Evolutionary conservation across 2,888 invertebrate genomes (phyloP), one percentile per base, ranked within the genome.

Genomic region (Sphecodes monilicornis): DNA sequence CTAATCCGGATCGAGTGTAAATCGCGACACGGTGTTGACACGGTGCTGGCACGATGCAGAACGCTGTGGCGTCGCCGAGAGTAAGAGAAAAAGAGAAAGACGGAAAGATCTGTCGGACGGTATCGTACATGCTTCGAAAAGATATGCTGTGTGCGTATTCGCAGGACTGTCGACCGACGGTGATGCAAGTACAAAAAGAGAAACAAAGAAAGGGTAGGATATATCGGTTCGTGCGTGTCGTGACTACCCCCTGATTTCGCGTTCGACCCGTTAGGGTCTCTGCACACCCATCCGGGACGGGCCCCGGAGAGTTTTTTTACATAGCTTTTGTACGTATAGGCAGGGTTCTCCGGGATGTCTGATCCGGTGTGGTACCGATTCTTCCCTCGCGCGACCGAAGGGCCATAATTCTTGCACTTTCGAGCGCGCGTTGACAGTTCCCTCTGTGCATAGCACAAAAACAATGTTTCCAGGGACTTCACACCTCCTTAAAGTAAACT

Each of bases 41-140:
- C 29, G 29, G 60, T 60, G 29, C 60, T n/a, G 60, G 11, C n/a
- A 54, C n/a, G 54, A n/a, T 54, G 54, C 54, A n/a, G 54, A n/a
- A 18, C 29, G 60, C 29, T 26, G 16, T 22, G 13, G 11, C 22
- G 36, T 39, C 5, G n/a, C n/a, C 11, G 39, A 36, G n/a, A 36
- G 1, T 36, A n/a, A 68, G 3, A 68, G 32, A 39, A n/a, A n/a
- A n/a, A n/a, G n/a, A n/a, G n/a, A n/a, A n/a, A n/a, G n/a, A n/a
- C n/a, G n/a, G n/a, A n/a, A 18, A 64, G 64, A 68, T 32, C 18
- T 64, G 8, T 18, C 64, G 22, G 39, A 68, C 22, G 11, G n/a
- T 68, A 77, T 80, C n/a, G n/a, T 60, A 60, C 87, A 86, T 87
- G 84, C 87, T 46, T 50, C 43, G 68, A 74, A 11, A 39, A 83